A percentile compares a stretch with the other conserved stretches of the same genome.
phyloP scores from a whole-genome alignment of 2,113 vertebrate species.

The Ancistrus triradiatus region DNA sequence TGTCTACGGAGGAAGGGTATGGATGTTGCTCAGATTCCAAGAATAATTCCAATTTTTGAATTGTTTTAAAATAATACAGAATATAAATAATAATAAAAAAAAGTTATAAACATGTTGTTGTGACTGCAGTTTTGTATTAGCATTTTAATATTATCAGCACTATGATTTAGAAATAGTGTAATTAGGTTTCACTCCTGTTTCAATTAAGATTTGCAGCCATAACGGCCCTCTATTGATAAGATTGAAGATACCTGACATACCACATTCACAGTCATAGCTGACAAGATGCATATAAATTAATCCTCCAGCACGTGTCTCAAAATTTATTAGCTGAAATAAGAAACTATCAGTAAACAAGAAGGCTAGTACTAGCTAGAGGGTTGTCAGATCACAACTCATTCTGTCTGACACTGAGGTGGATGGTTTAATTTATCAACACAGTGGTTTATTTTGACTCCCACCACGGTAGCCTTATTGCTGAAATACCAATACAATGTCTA shows the following conservation, averaged over 20 bases:
- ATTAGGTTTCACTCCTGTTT: too few species aligned
- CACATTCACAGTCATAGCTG: not conserved
- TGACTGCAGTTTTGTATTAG: too few species aligned
- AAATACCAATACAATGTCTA: constrained; percentile 2
- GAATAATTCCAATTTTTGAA: too few species aligned
- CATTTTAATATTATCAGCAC: too few species aligned
- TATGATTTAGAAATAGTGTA: too few species aligned
- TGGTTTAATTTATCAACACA: constrained; percentile 53
- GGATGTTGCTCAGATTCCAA: too few species aligned
- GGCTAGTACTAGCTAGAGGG: constrained; percentile 10
- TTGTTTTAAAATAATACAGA: too few species aligned
- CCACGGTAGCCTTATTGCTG: not conserved
- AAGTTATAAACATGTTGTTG: too few species aligned
- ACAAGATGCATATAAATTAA: not conserved
- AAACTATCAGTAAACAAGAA: constrained; percentile 17
- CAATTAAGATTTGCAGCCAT: too few species aligned
- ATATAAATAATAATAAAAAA: too few species aligned
- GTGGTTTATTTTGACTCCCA: constrained; percentile 46
- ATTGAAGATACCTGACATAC: not conserved
- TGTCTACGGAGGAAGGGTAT: too few species aligned
- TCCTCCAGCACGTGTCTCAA: not conserved
- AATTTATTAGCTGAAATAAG: constrained; percentile 7
- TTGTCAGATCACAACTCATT: constrained; percentile 25
- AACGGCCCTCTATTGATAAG: too few species aligned
- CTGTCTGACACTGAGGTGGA: constrained; percentile 55